Evolutionary conservation across 2,888 invertebrate species (phyloP), one percentile per base, ranked within the genome.

Genomic region (Leptura quadrifasciata): DNA sequence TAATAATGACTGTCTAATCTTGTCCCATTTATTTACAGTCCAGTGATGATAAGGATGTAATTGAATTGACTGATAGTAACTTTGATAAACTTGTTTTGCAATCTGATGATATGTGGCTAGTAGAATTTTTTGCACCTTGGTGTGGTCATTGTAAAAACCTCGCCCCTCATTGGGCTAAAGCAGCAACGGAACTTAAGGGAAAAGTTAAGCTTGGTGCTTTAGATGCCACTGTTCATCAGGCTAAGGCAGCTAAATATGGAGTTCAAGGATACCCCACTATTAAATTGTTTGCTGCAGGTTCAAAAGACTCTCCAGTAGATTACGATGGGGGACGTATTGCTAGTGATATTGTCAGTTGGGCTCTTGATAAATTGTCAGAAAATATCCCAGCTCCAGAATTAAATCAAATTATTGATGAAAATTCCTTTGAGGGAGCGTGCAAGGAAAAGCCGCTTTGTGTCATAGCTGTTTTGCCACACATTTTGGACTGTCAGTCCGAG

Each of bases 51-150:
- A 90, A 91, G 72, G 93, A 94, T 88, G 99, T 99, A 18, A 90
- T 99, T 81, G 97, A 97, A 86, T 90, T 99, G 79, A 99, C 99
- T 0, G 99, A 99, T 88, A 93, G 94, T 80, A 99, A 99, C 91
- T 99, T 99, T 89, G 95, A 98, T 80, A 94, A 96, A 88, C 89
- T 95, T 72, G 98, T 99, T 17, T 88, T 98, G 82, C 92, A 96
- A 83, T 97, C 97, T 64, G 96, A 98, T 17, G 98, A 99, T 86
- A 92, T 98, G 89, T 99, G 98, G 98, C 90, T 99, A 82, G 97
- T 99, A 1, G 98, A 99, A 90, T 99, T 99, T 92, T 99, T 94
- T 89, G 99, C 99, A 6, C 97, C 97, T 0, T 98, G 98, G 96
- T 98, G 98, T 89, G 97, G 98, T 5, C 98, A 98, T 89, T 98